These are phyloP conservation scores for Ibycter americanus DNA, from an alignment of 2,797 vertebrate genomes.

Conservation along the genomic window DNA sequence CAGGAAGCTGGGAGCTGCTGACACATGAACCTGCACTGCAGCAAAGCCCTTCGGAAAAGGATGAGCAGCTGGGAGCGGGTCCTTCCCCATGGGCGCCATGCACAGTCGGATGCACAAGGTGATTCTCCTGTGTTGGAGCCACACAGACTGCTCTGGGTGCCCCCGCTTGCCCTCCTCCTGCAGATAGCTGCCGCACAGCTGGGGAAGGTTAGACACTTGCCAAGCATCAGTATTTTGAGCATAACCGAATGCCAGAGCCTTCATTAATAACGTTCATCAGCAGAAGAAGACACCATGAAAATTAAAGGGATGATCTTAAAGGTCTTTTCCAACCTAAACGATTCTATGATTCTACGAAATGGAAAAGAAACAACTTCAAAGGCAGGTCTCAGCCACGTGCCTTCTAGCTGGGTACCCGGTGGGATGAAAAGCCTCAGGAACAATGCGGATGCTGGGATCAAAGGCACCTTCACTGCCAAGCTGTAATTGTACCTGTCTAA, in stretches of 20 bases:
- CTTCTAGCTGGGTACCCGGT: neutral
- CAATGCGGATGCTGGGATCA: constrained; percentile 1
- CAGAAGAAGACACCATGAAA: neutral
- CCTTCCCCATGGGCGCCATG: neutral
- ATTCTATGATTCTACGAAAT: neutral
- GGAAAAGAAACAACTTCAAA: constrained; percentile 12
- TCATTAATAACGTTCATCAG: constrained; percentile 1
- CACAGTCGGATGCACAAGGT: neutral
- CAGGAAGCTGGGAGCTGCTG: neutral
- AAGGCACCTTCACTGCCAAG: neutral
- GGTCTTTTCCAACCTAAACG: no score
- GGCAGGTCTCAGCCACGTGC: neutral
- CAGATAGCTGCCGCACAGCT: neutral
- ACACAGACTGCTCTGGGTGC: neutral
- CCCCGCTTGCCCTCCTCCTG: neutral
- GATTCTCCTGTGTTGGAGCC: neutral
- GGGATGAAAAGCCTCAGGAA: constrained; percentile 40
- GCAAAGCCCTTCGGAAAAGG: neutral
- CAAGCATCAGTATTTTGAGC: neutral
- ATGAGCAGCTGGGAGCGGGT: neutral
- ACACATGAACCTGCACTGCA: neutral
- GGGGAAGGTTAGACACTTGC: neutral
- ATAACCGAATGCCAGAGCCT: neutral
- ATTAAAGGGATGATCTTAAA: neutral
- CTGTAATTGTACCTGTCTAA: neutral